Percentiles rank a stretch among this genome's conserved stretches.
phyloP scores from a whole-genome alignment of 2,113 vertebrate species.

The Chrysochloris asiatica region DNA sequence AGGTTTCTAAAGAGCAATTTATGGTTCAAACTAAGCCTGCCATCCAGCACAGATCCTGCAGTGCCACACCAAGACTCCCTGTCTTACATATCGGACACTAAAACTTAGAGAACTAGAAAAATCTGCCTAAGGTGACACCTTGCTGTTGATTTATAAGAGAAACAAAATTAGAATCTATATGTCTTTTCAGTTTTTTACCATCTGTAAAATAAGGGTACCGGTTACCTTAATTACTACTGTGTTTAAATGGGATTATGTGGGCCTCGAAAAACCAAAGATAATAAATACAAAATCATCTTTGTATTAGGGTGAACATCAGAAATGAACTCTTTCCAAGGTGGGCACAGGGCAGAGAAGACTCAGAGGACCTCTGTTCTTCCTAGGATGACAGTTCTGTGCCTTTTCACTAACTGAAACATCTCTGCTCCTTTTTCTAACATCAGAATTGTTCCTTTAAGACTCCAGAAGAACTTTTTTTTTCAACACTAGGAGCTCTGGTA shows the following conservation, averaged over 20 bases:
- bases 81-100: neutral
- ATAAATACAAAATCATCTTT: neutral
- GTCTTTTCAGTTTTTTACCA: neutral
- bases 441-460: neutral
- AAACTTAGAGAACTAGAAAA: neutral
- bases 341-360: neutral
- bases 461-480: neutral
- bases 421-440: neutral
- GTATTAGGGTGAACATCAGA: neutral
- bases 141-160: neutral
- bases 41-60: no score
- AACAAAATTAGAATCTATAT: neutral
- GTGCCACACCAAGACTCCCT: no score
- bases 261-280: neutral
- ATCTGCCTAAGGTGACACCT: neutral
- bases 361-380: no score
- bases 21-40: no score
- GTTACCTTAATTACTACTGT: neutral
- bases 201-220: neutral
- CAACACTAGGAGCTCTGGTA: no score
- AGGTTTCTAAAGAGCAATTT: no score
- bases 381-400: neutral
- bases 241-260: neutral
- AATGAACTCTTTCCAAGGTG: neutral
- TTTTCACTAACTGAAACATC: neutral